Percentiles rank a stretch among this genome's conserved stretches.
phyloP scores from a whole-genome alignment of 2,113 vertebrate genomes.

The Malurus alboscapulatus region DNA sequence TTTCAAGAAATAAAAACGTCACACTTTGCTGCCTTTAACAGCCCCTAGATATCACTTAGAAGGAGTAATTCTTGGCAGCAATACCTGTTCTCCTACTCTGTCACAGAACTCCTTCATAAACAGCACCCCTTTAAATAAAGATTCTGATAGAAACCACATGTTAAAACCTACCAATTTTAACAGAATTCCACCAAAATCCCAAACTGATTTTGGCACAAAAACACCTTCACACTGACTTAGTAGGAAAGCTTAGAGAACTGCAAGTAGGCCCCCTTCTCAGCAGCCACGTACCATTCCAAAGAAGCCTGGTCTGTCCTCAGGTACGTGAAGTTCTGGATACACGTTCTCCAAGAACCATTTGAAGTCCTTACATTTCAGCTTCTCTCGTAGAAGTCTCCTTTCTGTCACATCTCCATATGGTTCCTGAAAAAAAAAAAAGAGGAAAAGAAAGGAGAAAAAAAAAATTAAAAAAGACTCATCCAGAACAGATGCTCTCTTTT shows the following conservation, averaged over 20 bases:
- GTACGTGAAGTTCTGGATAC: conserved; percentile 89
- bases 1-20: neutral
- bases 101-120: neutral
- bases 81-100: neutral
- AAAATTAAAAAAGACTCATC: neutral
- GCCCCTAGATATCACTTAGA: neutral
- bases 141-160: neutral
- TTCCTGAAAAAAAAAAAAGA: conserved; percentile 75
- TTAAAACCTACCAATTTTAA: neutral
- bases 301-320: conserved; percentile 86
- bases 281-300: conserved; percentile 90
- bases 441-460: neutral
- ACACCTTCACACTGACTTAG: neutral
- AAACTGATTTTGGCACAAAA: neutral
- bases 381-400: conserved; percentile 80
- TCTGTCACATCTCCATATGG: conserved; percentile 92
- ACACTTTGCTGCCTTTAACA: neutral
- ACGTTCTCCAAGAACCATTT: conserved; percentile 92
- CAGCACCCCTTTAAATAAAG: neutral
- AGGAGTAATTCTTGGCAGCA: neutral
- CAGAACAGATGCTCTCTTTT: conserved; percentile 36
- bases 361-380: conserved; percentile 89
- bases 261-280: neutral
- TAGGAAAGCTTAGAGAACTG: neutral
- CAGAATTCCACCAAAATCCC: neutral